Evolutionary conservation across 1,140 invertebrate species (phyloP).

Genomic region (Meloidogyne floridensis): DNA sequence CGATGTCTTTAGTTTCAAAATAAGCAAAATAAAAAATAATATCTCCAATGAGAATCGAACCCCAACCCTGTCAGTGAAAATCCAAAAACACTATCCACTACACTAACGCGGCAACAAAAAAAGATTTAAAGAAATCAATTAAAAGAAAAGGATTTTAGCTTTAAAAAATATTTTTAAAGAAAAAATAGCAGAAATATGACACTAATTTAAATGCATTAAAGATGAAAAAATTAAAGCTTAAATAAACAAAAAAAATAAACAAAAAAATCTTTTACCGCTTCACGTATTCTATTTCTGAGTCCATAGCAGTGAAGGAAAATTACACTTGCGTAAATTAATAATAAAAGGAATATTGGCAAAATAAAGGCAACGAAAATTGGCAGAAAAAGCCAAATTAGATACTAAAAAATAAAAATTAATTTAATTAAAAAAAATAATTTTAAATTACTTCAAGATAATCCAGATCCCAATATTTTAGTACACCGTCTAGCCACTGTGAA

Average conservation of each 20-base stretch:
- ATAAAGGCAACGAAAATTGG: constrained; percentile 63
- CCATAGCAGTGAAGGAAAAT: constrained; percentile 65
- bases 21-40: no score
- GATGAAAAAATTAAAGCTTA: constrained; percentile 3
- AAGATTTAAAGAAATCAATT: no score
- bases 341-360: constrained; percentile 57
- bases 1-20: no score
- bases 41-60: no score
- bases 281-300: constrained; percentile 57
- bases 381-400: constrained; percentile 62
- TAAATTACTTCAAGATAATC: constrained; percentile 58
- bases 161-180: no score
- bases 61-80: no score
- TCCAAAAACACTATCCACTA: no score
- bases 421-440: background rate
- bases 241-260: background rate
- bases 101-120: no score
- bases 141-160: no score
- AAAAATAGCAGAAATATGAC: no score
- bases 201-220: background rate
- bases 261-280: constrained; percentile 43
- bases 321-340: constrained; percentile 66
- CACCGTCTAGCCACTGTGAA: constrained; percentile 56
- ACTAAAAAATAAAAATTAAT: constrained; percentile 45
- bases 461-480: constrained; percentile 61